Base-by-base conservation (phyloP, 1,140 invertebrate genomes). In the Hypsibius dujardini region DNA sequence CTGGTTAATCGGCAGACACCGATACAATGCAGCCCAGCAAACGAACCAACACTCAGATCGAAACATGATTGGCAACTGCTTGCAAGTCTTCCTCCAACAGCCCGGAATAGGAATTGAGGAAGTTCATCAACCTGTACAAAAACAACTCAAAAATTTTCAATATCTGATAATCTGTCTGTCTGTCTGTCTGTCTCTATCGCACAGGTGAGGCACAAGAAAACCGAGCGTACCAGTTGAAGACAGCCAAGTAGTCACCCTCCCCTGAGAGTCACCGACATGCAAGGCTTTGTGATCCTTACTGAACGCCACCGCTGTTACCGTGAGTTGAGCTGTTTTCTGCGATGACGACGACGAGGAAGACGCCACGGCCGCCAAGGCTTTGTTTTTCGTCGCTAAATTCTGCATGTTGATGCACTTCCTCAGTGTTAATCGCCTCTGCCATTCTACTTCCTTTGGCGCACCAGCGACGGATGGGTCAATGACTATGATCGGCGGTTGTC, bases 191-290 rank as follows among this genome's bases (percentile, higher is more conserved):
- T 28, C 28, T 28, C 28, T 28, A 28, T 28, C 28, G 28, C 28
- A 28, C 28, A 28, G 28, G 28, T 28, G 28, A 28, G 28, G 28
- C 28, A 28, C 28, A 28, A 28, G 28, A 56, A 56, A n/a, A 56
- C 7, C 7, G 50, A 56, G 50, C 50, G 50, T 56, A 56, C 50
- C 50, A 56, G 7, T 56, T 56, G 50, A 56, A 56, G 50, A n/a
- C 7, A 56, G 50, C 82, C 82, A 83, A 74, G 77, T 78, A 76
- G 78, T 83, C 45, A 83, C 79, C 50, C 83, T 76, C 50, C 82
- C 83, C 62, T 78, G 79, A 7, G 78, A 78, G 76, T 83, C 82
- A 70, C 82, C 82, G 3, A 84, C 80, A 77, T 78, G 82, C 59
- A 83, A 75, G 45, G 77, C 80, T 74, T 80, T 80, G 74, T 82